Conservation (phyloP, 2,113 vertebrate genomes). For the Otis tarda region DNA sequence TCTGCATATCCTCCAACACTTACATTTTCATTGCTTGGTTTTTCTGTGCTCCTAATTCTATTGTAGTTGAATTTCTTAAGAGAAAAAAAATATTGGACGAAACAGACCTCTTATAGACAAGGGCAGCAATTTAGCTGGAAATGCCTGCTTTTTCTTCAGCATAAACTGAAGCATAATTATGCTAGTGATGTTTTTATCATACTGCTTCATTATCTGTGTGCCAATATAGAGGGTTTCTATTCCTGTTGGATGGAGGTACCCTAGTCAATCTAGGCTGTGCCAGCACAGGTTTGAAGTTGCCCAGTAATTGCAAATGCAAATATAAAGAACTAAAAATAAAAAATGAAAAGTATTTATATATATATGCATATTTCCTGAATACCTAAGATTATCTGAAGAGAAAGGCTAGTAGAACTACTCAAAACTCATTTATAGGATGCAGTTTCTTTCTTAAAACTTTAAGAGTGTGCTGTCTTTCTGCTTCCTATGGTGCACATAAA, state of each 20-base stretch:
- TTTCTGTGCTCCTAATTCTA: background rate
- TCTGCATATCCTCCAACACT: background rate
- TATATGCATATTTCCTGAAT: background rate
- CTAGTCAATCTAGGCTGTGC: background rate
- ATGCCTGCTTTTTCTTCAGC: background rate
- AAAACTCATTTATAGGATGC: background rate
- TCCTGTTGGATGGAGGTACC: background rate
- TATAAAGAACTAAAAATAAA: background rate
- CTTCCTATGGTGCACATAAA: background rate
- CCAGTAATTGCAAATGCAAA: background rate
- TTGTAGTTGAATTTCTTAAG: background rate
- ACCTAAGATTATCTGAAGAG: background rate
- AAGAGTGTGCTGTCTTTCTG: background rate
- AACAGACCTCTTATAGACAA: background rate
- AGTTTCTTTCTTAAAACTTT: background rate
- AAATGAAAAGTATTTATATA: background rate
- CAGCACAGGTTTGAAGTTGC: background rate
- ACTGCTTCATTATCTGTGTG: background rate
- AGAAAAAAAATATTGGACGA: background rate
- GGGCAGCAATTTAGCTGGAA: constrained; percentile 21
- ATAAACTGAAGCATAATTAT: constrained; percentile 11
- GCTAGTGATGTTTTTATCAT: background rate
- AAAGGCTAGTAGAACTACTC: background rate
- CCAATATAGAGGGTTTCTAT: background rate
- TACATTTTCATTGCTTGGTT: background rate